phyloP scores from a whole-genome alignment of 2,113 vertebrate species.

The Epinephelus lanceolatus region DNA sequence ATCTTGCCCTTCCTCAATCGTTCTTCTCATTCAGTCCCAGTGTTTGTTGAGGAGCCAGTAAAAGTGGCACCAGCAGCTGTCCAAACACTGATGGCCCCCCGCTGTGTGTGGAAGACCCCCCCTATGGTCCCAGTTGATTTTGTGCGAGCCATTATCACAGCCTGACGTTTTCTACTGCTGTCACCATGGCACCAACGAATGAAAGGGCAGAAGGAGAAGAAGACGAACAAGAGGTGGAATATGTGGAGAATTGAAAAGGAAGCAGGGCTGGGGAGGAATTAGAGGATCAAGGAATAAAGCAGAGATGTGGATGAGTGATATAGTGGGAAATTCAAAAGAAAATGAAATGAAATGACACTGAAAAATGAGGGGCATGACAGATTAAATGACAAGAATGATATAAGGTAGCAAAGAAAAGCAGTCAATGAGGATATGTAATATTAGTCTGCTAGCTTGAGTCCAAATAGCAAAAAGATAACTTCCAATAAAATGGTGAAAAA shows the following conservation, averaged over 20 bases:
- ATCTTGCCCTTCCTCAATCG: constrained; percentile 47
- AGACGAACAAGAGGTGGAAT: background rate
- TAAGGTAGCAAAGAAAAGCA: background rate
- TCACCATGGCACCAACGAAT: constrained; percentile 61
- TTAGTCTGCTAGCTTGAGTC: background rate
- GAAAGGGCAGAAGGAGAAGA: constrained; percentile 12
- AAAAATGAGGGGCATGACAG: background rate
- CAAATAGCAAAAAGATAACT: background rate
- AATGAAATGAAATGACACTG: background rate
- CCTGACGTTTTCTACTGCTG: constrained; percentile 42
- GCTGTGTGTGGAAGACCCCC: constrained; percentile 42
- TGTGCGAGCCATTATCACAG: constrained; percentile 49
- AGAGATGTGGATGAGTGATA: background rate
- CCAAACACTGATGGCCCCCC: constrained; percentile 78
- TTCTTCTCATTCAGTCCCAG: constrained; percentile 56
- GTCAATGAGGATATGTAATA: background rate
- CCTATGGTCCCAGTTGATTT: constrained; percentile 49
- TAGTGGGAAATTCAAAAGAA: background rate
- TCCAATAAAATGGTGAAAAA: background rate
- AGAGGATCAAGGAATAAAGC: background rate
- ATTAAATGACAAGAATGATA: background rate
- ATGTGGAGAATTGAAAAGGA: constrained; percentile 15
- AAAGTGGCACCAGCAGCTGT: constrained; percentile 83
- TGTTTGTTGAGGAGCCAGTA: constrained; percentile 81
- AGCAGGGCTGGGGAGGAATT: background rate